Evolutionary conservation across 2,113 vertebrate species (phyloP).

Genomic region (Myocastor coypus): DNA sequence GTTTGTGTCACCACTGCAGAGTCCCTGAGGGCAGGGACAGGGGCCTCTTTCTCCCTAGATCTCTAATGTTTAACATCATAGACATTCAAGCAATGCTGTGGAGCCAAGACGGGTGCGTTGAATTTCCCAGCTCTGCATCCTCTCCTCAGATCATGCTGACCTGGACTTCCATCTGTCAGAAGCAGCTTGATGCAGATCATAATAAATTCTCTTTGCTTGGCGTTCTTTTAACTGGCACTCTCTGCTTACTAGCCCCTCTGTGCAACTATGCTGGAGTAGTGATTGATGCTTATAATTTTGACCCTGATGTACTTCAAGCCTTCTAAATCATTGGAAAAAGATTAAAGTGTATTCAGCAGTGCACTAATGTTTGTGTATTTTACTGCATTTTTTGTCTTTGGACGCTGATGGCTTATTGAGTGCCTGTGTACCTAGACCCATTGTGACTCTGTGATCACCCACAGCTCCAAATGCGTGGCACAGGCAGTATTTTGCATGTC

Average conservation of each 20-base stretch:
- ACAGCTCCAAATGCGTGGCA: neutral
- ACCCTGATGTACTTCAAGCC: conserved; percentile 67
- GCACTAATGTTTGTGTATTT: conserved; percentile 68
- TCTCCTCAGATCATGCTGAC: conserved; percentile 70
- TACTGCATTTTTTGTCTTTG: conserved; percentile 53
- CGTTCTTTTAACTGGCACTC: conserved; percentile 72
- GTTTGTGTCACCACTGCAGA: neutral
- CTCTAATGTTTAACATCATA: neutral
- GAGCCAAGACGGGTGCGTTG: conserved; percentile 42
- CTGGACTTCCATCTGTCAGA: conserved; percentile 75
- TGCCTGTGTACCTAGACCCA: neutral
- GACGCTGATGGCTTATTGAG: conserved; percentile 46
- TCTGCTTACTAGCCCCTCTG: conserved; percentile 67
- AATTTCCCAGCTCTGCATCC: conserved; percentile 49
- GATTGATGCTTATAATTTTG: conserved; percentile 78
- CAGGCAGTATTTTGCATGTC: neutral
- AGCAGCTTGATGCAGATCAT: conserved; percentile 73
- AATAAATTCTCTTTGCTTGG: conserved; percentile 72
- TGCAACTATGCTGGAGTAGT: conserved; percentile 22
- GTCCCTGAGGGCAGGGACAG: neutral
- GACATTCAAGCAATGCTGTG: neutral
- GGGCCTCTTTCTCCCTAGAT: neutral
- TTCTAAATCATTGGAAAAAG: conserved; percentile 76
- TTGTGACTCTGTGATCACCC: neutral
- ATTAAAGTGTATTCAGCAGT: conserved; percentile 76